Evolutionary conservation across 2,113 vertebrate genomes (phyloP).

Genomic region (Alces alces): DNA sequence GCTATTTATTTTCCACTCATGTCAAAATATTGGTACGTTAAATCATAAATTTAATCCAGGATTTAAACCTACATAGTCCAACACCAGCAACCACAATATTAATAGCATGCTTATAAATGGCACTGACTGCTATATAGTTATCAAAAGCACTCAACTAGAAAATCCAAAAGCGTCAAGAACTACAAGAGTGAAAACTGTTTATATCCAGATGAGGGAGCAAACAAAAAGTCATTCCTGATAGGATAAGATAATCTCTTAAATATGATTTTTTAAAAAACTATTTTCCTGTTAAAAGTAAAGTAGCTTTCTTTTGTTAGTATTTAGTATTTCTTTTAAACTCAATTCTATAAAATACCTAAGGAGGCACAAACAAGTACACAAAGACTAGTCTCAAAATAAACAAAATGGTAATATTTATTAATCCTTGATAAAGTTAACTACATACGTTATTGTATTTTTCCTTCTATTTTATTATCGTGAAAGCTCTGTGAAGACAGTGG

Average conservation of each 20-base stretch:
- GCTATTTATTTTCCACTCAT: neutral
- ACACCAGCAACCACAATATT: conserved; percentile 1
- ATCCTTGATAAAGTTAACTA: neutral
- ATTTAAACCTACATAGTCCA: neutral
- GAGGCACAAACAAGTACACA: neutral
- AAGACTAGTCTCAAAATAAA: conserved; percentile 5
- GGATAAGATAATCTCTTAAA: neutral
- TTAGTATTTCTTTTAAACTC: neutral
- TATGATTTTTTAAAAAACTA: neutral
- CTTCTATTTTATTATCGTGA: neutral
- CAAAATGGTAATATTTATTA: neutral
- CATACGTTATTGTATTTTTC: neutral
- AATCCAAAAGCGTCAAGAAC: conserved; percentile 4
- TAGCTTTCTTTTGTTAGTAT: neutral
- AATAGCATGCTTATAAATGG: neutral
- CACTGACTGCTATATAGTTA: neutral
- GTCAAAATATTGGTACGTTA: neutral
- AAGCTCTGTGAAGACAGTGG: neutral
- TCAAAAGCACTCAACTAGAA: neutral
- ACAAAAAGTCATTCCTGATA: neutral
- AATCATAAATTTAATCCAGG: conserved; percentile 21
- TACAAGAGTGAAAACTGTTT: neutral
- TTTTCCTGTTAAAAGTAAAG: neutral
- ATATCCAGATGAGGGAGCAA: neutral
- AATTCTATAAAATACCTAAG: neutral